Evolutionary conservation across 2,113 vertebrate species (phyloP).

Genomic region (Micromys minutus): DNA sequence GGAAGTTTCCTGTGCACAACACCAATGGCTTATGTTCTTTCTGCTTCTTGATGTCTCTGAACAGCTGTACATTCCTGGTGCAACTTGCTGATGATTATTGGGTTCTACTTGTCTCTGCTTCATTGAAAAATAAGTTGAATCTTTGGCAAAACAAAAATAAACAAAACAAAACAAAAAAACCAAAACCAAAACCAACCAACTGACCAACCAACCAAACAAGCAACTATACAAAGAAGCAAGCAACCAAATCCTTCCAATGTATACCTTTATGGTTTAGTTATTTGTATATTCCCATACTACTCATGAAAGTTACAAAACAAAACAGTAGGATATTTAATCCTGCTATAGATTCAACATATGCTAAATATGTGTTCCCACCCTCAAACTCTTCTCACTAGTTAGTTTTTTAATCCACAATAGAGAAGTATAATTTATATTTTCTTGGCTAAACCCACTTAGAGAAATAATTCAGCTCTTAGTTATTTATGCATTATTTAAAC

Average conservation of each 20-base stretch:
- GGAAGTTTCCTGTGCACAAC: too few relatives aligned
- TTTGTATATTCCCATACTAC: background rate
- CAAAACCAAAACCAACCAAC: background rate
- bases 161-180: too few relatives aligned
- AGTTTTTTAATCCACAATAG: background rate
- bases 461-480: background rate
- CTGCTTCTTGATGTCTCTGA: background rate
- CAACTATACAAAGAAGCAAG: too few relatives aligned
- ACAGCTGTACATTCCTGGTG: background rate
- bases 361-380: background rate
- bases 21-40: too few relatives aligned
- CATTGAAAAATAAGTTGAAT: constrained; percentile 32
- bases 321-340: background rate
- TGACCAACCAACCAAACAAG: background rate
- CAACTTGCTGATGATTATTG: background rate
- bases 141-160: background rate
- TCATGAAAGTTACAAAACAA: background rate
- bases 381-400: background rate
- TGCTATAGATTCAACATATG: background rate
- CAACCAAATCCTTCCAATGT: background rate
- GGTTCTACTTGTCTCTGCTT: background rate
- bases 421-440: background rate
- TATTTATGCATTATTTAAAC: background rate
- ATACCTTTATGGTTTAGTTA: background rate
- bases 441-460: background rate